Conservation (phyloP, 2,888 invertebrate genomes). For the Barypeithes pellucidus region DNA sequence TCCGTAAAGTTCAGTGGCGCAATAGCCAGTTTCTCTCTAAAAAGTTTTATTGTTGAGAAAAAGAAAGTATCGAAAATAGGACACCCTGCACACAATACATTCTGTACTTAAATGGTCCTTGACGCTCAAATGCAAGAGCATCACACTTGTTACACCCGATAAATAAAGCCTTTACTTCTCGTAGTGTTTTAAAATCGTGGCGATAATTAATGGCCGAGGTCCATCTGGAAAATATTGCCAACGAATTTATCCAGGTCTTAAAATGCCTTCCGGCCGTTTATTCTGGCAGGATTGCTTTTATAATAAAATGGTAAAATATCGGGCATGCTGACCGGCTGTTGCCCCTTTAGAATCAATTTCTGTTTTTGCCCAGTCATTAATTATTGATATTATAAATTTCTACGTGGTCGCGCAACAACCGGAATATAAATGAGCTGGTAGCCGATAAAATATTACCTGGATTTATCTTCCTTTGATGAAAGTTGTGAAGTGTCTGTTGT, state of each 20-base stretch:
- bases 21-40: no score
- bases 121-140: no score
- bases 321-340: slow-evolving; percentile 58
- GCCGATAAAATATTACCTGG: slow-evolving; percentile 43
- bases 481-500: not conserved
- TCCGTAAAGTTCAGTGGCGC: no score
- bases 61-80: no score
- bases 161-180: not conserved
- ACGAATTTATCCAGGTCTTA: slow-evolving; percentile 39
- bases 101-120: no score
- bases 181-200: slow-evolving; percentile 16
- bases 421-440: slow-evolving; percentile 62
- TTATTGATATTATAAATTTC: slow-evolving; percentile 69
- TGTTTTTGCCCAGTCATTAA: slow-evolving; percentile 64
- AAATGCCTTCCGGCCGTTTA: slow-evolving; percentile 33
- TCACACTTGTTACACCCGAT: not conserved
- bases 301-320: slow-evolving; percentile 66
- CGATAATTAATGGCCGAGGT: slow-evolving; percentile 29
- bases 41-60: no score
- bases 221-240: slow-evolving; percentile 34
- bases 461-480: slow-evolving; percentile 33
- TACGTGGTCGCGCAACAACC: slow-evolving; percentile 60
- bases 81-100: no score
- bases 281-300: slow-evolving; percentile 55
- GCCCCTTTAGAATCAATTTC: slow-evolving; percentile 65